Evolutionary conservation across 2,797 vertebrate genomes (phyloP).

Genomic region (Rhabdophis nuchalis): DNA sequence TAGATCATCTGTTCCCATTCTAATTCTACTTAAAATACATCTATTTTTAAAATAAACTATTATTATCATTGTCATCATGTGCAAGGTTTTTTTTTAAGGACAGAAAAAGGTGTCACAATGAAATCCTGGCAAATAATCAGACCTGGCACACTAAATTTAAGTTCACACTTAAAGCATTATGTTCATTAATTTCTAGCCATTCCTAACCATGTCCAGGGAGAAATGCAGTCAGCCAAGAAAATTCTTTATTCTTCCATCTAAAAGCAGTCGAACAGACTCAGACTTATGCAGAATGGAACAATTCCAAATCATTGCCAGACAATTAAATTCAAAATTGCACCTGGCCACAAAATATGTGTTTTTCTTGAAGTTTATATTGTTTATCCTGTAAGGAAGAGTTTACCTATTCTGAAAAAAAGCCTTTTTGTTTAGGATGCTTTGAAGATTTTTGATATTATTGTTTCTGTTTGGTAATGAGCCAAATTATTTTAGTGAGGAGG

Average conservation of each 20-base stretch:
- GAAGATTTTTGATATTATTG: not conserved
- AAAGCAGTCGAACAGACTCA: not conserved
- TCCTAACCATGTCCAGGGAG: not conserved
- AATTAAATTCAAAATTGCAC: not conserved
- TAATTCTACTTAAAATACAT: slow-evolving; percentile 12
- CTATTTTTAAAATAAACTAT: slow-evolving; percentile 11
- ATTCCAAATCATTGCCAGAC: not conserved
- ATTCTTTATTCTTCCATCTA: not conserved
- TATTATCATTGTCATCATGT: not conserved
- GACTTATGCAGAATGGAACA: not conserved
- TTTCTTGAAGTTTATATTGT: not conserved
- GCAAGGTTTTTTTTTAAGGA: not conserved
- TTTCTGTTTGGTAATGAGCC: not conserved
- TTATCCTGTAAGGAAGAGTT: not conserved
- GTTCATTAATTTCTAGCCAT: slow-evolving; percentile 1
- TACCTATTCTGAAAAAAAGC: not conserved
- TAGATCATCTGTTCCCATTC: slow-evolving; percentile 15
- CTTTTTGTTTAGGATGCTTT: not conserved
- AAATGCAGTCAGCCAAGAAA: not conserved
- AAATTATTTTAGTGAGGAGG: not conserved
- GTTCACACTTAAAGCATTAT: not conserved
- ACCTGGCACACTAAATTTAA: not conserved
- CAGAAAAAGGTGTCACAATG: not conserved
- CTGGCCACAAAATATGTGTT: not conserved
- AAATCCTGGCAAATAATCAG: not conserved